These are phyloP conservation scores for Craseonycteris thonglongyai DNA, from an alignment of 2,113 vertebrate species.

Conservation along the genomic window DNA sequence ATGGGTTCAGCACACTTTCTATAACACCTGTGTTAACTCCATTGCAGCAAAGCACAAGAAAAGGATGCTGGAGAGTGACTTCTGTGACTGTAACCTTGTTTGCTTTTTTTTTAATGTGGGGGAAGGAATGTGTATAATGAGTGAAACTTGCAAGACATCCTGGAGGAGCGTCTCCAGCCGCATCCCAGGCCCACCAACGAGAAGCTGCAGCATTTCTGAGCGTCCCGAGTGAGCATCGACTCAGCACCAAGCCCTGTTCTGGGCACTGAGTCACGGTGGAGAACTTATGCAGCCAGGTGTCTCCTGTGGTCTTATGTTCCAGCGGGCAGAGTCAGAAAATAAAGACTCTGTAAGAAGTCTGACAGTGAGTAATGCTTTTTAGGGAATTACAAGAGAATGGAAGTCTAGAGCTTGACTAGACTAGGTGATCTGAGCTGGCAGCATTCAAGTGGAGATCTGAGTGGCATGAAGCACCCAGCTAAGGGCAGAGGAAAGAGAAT, in stretches of 20 bases:
- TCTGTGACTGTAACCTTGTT: background rate
- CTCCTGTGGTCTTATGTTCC: background rate
- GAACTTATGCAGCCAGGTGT: background rate
- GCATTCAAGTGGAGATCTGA: background rate
- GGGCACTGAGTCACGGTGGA: background rate
- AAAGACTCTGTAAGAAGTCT: background rate
- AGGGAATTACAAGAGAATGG: background rate
- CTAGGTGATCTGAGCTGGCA: background rate
- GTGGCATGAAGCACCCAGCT: background rate
- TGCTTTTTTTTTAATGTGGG: background rate
- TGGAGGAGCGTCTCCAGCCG: background rate
- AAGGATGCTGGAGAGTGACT: background rate
- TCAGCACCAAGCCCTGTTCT: background rate
- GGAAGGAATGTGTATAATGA: background rate
- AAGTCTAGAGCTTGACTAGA: background rate
- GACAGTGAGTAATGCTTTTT: background rate
- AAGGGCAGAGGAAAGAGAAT: background rate
- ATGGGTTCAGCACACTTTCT: no score
- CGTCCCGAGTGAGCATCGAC: background rate
- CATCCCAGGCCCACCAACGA: background rate
- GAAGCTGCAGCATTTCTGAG: background rate
- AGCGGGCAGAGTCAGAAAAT: background rate
- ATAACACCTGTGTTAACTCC: background rate
- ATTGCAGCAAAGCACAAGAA: background rate
- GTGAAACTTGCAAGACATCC: background rate